Evolutionary conservation across 2,888 invertebrate species (phyloP), one percentile per base, ranked within the genome.

Genomic region (Stramonita haemastoma): DNA sequence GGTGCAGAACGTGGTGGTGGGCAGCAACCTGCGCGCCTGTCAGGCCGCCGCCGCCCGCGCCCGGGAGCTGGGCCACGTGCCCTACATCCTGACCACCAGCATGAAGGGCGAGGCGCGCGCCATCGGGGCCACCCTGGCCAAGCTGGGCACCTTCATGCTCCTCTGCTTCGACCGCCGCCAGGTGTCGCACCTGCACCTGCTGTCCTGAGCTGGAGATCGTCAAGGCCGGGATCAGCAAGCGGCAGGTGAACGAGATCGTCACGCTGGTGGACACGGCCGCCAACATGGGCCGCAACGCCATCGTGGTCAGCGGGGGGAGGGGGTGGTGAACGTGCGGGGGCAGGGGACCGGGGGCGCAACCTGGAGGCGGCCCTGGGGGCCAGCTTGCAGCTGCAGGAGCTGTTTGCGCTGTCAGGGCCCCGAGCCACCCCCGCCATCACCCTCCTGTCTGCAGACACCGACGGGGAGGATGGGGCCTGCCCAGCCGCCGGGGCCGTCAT

Each of bases 221-320:
- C 17, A 86, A 91, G 22, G 89, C 87, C n/a, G 95, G 95, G 17
- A 90, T 95, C 13, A 89, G 89, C 4, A 95, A 95, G 90, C 60
- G 87, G 29, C 92, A 91, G 60, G 57, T 95, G 32, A 95, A 95
- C 84, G 90, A 92, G 22, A 89, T 95, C 36, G 91, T 92, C 19
- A 86, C 84, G 13, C 84, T 92, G n/a, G 93, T 93, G 0, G 91
- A 91, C 26, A 90, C 91, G 70, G 93, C 94, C 19, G 90, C 92
- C 88, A 94, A 94, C 17, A 89, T 92, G 87, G 93, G 91, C n/a
- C 91, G 92, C 84, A 91, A 92, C 19, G 70, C 94, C 1, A 97
- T 98, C 94, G 95, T 98, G 6, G 97, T 99, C 87, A 96, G 97
- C 90, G 99, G 98, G 99, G 99, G 17, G 99, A 99, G 96, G 98